phyloP scores from a whole-genome alignment of 2,797 vertebrate species.

The Danio kyathit region DNA sequence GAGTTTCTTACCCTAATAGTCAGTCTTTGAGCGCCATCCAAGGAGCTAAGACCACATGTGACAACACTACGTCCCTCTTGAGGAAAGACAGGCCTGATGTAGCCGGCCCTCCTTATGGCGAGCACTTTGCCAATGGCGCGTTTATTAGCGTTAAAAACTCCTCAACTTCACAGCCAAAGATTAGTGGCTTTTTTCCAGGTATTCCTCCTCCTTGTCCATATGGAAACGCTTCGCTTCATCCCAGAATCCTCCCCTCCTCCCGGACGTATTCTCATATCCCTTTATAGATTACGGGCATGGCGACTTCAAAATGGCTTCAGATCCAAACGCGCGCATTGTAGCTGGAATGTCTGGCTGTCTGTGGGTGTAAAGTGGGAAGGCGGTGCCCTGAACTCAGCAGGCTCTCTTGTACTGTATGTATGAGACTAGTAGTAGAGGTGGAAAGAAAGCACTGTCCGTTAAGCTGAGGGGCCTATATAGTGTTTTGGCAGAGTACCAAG shows the following conservation, averaged over 20 bases:
- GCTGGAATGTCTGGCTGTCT: constrained; percentile 66
- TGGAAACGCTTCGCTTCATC: constrained; percentile 78
- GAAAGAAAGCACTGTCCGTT: constrained; percentile 18
- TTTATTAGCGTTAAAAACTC: constrained; percentile 70
- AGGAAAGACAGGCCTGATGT: constrained; percentile 66
- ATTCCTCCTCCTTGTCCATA: constrained; percentile 75
- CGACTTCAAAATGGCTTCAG: constrained; percentile 76
- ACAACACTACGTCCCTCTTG: constrained; percentile 66
- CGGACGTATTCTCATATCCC: constrained; percentile 58
- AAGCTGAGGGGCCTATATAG: constrained; percentile 12
- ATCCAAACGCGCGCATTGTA: constrained; percentile 68
- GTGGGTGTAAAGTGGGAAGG: constrained; percentile 57
- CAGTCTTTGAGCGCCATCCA: constrained; percentile 59
- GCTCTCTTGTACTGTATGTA: constrained; percentile 63
- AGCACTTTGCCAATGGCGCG: constrained; percentile 63
- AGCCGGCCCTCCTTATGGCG: constrained; percentile 63
- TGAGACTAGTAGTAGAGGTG: constrained; percentile 58
- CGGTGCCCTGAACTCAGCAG: constrained; percentile 64
- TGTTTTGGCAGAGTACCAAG: background rate
- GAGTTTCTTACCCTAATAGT: constrained; percentile 55
- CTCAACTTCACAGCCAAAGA: constrained; percentile 74
- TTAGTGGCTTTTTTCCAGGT: constrained; percentile 78
- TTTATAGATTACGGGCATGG: constrained; percentile 76
- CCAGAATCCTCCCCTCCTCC: constrained; percentile 61
- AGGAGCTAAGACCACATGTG: constrained; percentile 63